A percentile compares a stretch with the other conserved stretches of the same genome.
These are phyloP conservation scores for Taurulus bubalis DNA, from an alignment of 2,113 vertebrate species.

Conservation along the genomic window DNA sequence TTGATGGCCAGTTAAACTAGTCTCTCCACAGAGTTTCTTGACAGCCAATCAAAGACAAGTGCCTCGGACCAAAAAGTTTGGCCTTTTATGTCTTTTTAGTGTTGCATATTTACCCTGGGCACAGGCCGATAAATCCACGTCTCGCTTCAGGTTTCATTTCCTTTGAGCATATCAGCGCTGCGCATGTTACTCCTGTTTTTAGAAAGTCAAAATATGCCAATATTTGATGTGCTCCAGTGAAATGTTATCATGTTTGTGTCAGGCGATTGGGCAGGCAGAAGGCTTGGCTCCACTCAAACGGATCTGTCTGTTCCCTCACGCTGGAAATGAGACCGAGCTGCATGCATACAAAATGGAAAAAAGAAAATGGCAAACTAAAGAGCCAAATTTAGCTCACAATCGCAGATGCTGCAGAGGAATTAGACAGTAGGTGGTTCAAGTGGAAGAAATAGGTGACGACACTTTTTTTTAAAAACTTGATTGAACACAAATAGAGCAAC, in stretches of 20 bases:
- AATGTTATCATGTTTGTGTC: conserved; percentile 75
- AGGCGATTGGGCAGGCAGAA: conserved; percentile 59
- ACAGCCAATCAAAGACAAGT: conserved; percentile 25
- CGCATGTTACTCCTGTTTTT: conserved; percentile 62
- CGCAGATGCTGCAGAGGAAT: conserved; percentile 38
- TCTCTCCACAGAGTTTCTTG: conserved; percentile 34
- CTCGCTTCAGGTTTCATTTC: conserved; percentile 40
- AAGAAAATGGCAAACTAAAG: conserved; percentile 48
- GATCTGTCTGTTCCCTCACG: conserved; percentile 45
- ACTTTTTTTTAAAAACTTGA: conserved; percentile 49
- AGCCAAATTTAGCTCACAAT: conserved; percentile 37
- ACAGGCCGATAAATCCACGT: conserved; percentile 18
- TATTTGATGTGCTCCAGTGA: conserved; percentile 64
- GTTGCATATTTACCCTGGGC: conserved; percentile 16
- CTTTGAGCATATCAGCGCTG: conserved; percentile 45
- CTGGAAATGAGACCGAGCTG: conserved; percentile 44
- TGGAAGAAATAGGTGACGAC: conserved; percentile 44
- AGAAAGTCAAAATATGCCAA: conserved; percentile 61
- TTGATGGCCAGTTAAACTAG: conserved; percentile 25
- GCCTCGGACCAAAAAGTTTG: conserved; percentile 23
- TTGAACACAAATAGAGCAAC: conserved; percentile 27
- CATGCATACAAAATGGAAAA: conserved; percentile 40
- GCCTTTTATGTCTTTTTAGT: conserved; percentile 15
- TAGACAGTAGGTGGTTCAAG: conserved; percentile 32
- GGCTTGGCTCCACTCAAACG: conserved; percentile 69